Conservation (phyloP, 1,140 invertebrate genomes). For the Aphelenchoides fujianensis region DNA sequence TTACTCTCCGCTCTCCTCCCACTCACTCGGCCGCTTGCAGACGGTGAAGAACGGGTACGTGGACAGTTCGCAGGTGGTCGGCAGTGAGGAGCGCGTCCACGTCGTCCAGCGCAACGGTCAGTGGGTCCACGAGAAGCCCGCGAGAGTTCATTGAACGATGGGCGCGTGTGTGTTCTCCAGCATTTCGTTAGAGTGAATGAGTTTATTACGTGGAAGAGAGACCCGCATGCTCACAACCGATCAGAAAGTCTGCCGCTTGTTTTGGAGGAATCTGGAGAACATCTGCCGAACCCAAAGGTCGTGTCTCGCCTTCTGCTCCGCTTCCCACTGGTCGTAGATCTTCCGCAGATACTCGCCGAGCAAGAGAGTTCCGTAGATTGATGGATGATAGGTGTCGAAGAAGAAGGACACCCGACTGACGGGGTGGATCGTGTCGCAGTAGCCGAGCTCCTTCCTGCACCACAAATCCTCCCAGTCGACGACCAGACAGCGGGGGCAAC, state of each 20-base stretch:
- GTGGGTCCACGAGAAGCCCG: too few species aligned
- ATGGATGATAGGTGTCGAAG: neutral
- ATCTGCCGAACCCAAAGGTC: neutral
- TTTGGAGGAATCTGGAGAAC: neutral
- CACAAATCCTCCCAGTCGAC: neutral
- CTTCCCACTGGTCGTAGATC: neutral
- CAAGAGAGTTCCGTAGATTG: neutral
- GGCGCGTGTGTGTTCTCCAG: too few species aligned
- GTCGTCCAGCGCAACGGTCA: too few species aligned
- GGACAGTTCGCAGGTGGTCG: too few species aligned
- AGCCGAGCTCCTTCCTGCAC: neutral
- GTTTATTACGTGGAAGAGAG: too few species aligned
- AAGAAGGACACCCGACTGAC: neutral
- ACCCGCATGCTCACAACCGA: too few species aligned
- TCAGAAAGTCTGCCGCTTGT: neutral
- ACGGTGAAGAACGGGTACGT: too few species aligned
- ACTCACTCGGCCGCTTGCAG: too few species aligned
- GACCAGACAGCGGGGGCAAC: neutral
- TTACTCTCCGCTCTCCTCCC: too few species aligned
- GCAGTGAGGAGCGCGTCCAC: too few species aligned
- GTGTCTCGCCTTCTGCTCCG: neutral
- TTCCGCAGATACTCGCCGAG: neutral
- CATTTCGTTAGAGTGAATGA: too few species aligned
- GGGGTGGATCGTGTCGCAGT: slow-evolving; percentile 6
- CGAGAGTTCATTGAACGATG: too few species aligned